Percentiles rank a stretch among this genome's conserved stretches.
phyloP scores from a whole-genome alignment of 1,140 invertebrate genomes.

The Scaptomyza graminum region DNA sequence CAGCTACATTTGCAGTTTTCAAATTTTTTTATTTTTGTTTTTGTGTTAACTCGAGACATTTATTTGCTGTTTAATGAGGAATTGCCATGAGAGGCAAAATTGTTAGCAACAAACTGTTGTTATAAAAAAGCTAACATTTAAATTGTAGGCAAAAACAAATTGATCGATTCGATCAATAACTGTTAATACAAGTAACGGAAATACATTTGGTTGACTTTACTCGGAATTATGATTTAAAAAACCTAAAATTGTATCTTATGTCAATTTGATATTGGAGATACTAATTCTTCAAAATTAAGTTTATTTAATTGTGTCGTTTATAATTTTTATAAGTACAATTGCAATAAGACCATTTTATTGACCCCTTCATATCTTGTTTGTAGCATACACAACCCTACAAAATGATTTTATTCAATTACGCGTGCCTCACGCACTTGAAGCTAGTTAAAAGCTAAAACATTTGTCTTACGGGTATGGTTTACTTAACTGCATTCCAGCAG shows the following conservation, averaged over 20 bases:
- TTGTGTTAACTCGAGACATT: conserved; percentile 61
- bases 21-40: conserved; percentile 13
- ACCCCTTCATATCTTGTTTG: conserved; percentile 14
- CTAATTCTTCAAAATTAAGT: no score
- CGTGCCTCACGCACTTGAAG: conserved; percentile 39
- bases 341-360: conserved; percentile 6
- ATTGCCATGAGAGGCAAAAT: conserved; percentile 54
- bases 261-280: no score
- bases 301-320: no score
- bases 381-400: conserved; percentile 15
- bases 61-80: conserved; percentile 72
- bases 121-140: conserved; percentile 27
- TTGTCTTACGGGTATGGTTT: conserved; percentile 30
- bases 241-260: no score
- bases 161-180: neutral
- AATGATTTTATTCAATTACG: conserved; percentile 25
- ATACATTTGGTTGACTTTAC: neutral
- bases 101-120: conserved; percentile 21
- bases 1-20: conserved; percentile 33
- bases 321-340: neutral
- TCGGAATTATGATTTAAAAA: no score
- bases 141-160: neutral
- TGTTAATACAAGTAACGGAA: neutral
- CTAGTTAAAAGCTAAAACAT: conserved; percentile 33
- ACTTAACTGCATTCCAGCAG: conserved; percentile 53